Base-by-base conservation (phyloP, 2,888 invertebrate genomes). In the Lithophane leautieri region DNA sequence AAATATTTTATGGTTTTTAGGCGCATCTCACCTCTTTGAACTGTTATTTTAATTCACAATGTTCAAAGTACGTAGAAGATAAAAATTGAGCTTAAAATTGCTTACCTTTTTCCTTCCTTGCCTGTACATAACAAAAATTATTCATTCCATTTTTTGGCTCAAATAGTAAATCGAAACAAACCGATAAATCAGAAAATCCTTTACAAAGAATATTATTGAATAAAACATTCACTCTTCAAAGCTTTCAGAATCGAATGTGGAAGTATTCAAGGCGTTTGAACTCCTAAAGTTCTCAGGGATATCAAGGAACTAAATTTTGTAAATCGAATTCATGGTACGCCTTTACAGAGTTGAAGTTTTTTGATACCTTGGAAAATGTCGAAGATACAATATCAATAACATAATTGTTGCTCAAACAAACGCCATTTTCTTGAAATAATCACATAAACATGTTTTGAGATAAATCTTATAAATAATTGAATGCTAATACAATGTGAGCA, bases 161-260 rank as follows among this genome's bases (percentile, higher is more conserved):
- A 42, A n/a, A 19, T 4, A 50, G 16, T 72, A 72, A 42, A 58
- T 58, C 19, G 16, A 52, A 56, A 52, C 16, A 47, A 73, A 58
- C 19, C 14, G 6, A 65, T 42, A 44, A 80, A n/a, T 4, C 14
- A 62, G 14, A 78, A 56, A 65, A 50, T 54, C 28, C 54, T 9
- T 22, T 14, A 72, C 71, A 83, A 83, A 76, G 66, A 42, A 62
- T 66, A 56, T 66, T 54, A 50, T 34, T 85, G 83, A 87, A 85
- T 85, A 85, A 87, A 82, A 79, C 70, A 87, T 87, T 70, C 22
- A 65, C 19, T 72, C 44, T 62, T 76, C 76, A 71, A 72, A 82
- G 72, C 69, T 73, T 79, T 70, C 65, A 60, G 70, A 70, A 79
- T 73, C 52, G 44, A 60, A 84, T 70, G 62, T 68, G 58, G 66